A percentile compares a stretch with the other conserved stretches of the same genome.
Conservation (phyloP, 2,113 vertebrate genomes). For the Parus major region DNA sequence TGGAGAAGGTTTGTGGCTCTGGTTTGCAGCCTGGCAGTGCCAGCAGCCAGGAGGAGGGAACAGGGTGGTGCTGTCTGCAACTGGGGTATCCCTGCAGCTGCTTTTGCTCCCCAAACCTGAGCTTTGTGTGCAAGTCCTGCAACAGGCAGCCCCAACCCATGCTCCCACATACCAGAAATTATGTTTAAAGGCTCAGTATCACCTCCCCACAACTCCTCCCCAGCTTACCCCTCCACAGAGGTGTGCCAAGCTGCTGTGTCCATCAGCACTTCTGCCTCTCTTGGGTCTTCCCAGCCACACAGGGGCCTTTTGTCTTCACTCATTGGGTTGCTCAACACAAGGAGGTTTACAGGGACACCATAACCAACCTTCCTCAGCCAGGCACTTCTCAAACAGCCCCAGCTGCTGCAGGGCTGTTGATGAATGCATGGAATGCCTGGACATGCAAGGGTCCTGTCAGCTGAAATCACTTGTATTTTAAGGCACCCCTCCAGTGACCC, state of each 20-base stretch:
- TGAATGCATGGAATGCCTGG: neutral
- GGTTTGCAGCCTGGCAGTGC: neutral
- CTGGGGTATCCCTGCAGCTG: neutral
- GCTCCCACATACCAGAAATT: neutral
- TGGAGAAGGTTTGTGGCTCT: neutral
- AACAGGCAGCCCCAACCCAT: accelerated
- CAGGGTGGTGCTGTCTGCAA: accelerated
- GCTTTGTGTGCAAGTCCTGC: neutral
- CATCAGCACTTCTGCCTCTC: neutral
- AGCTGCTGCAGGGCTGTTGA: neutral
- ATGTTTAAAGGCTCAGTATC: accelerated
- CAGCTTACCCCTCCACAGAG: neutral
- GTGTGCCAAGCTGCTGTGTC: no score
- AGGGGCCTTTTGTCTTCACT: neutral
- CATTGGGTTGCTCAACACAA: neutral
- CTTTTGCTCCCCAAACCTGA: neutral
- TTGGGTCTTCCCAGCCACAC: accelerated
- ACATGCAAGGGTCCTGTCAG: neutral
- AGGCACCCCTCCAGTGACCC: neutral
- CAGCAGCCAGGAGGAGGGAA: neutral
- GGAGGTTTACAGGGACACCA: neutral
- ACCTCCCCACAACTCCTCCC: accelerated
- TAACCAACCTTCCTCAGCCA: neutral
- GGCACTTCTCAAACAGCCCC: neutral
- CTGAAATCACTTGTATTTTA: neutral